Base-by-base conservation (phyloP, 2,888 invertebrate species). In the Amphiduros pacificus region DNA sequence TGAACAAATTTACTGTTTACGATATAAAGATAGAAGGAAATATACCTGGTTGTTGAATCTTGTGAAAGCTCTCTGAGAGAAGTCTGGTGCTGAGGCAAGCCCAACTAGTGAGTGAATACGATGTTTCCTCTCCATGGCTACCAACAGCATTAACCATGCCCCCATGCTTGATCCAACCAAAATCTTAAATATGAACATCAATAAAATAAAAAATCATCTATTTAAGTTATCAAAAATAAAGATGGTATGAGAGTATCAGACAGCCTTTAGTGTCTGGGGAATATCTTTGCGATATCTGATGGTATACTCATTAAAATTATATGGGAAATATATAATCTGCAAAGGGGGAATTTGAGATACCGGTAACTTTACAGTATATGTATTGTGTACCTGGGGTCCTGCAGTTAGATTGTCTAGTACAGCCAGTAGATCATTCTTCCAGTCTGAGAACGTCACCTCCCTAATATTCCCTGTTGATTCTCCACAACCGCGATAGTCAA, bases 101-200 rank as follows among this genome's bases (percentile, higher is more conserved):
- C 69, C 68, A n/a, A 69, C 52, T n/a, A 69, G 49, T 1, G 64
- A 55, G 11, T 65, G 60, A 3, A 69, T 41, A 4, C 68, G 22
- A 14, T 69, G 55, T 11, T 61, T 65, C 24, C 68, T 32, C 51
- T 55, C 56, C 40, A 59, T 11, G 1, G 68, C 66, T 6, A 61
- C 54, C 14, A 55, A 31, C 22, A 67, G 22, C 57, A 60, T 60
- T 36, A 69, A 32, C 63, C 58, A 60, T 1, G 61, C 64, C 41
- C 69, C 69, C 63, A 69, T 64, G 54, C 68, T 67, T 24, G 66
- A 66, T n/a, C 69, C 69, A 9, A 69, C 69, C 24, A 69, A 11
- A 14, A 69, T 53, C 68, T 69, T 59, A 27, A 49, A 32, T 24
- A 51, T n/a, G n/a, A n/a, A n/a, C n/a, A n/a, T n/a, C n/a, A n/a